Evolutionary conservation across 2,113 vertebrate genomes (phyloP), one percentile per base, ranked within the genome.

Genomic region (Ctenodactylus gundi): DNA sequence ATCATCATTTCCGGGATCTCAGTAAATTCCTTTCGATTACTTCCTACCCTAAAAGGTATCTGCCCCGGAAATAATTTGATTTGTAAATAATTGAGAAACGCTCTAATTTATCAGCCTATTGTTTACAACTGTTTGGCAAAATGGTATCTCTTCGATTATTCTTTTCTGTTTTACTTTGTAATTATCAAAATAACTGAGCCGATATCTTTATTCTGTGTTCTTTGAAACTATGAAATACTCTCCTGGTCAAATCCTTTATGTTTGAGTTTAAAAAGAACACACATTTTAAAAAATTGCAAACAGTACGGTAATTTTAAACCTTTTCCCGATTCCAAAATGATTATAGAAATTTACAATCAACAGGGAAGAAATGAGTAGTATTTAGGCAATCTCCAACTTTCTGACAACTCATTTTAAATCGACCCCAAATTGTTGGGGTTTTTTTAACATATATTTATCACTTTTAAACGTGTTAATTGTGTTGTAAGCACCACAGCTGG

Each of bases 371-470:
- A 95, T 95, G 76, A 94, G 94, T 84, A 81, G 88, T 58, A 55
- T 84, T 84, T 95, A 86, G 70, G 65, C 31, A 64, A 90, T 94
- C 90, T 93, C 68, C 7, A 10, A 93, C 76, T 97, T 96, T 92
- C 88, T 68, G 53, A 36, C 64, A 96, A 53, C 68, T 97, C 76
- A 41, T 53, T 97, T 53, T 83, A 96, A 95, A 90, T 96, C 89
- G 92, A 95, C 73, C 96, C 91, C 82, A 96, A 72, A 96, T 97
- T 96, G 95, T 94, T 97, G 95, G n/a, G n/a, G n/a, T n/a, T 94
- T 95, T 90, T 96, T 94, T 95, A 90, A 95, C 96, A 95, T 96
- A 95, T 95, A 51, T 96, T 97, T 96, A 77, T 89, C 87, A 93
- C 60, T 87, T 97, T 96, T 94, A 97, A 87, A 90, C 13, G 95